Percentiles rank a stretch among this genome's conserved stretches.
phyloP scores from a whole-genome alignment of 2,888 invertebrate species.

The Timandra comae region DNA sequence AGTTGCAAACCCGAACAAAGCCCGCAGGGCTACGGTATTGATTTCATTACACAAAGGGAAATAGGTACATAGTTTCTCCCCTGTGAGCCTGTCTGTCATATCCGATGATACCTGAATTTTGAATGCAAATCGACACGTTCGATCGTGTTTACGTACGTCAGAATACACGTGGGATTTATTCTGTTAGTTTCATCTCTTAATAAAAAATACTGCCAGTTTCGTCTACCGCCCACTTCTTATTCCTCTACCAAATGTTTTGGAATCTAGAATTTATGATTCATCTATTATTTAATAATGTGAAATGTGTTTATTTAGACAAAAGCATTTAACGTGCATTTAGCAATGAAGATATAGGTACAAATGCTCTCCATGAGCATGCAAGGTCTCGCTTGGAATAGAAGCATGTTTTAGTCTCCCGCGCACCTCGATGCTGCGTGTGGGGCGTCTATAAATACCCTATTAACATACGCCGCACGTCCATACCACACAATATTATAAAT shows the following conservation, averaged over 20 bases:
- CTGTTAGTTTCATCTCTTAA: too few relatives aligned
- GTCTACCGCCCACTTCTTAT: too few relatives aligned
- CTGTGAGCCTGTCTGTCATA: slow-evolving; percentile 23
- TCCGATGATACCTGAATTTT: slow-evolving; percentile 22
- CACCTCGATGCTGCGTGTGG: slow-evolving; percentile 66
- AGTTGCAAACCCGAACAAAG: slow-evolving; percentile 11
- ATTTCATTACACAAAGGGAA: slow-evolving; percentile 46
- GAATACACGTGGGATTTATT: too few relatives aligned
- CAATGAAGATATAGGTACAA: slow-evolving; percentile 10
- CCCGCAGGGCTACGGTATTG: slow-evolving; percentile 32
- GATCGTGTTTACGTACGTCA: slow-evolving; percentile 3
- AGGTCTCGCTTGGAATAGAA: slow-evolving; percentile 68
- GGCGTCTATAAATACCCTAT: slow-evolving; percentile 68
- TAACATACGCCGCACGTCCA: slow-evolving; percentile 50
- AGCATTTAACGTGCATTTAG: too few relatives aligned
- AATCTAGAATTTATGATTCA: too few relatives aligned
- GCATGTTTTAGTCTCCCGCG: slow-evolving; percentile 59
- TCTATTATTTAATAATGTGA: too few relatives aligned
- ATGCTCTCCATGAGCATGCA: slow-evolving; percentile 38
- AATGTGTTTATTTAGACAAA: too few relatives aligned
- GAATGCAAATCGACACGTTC: slow-evolving; percentile 22
- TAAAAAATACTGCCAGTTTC: too few relatives aligned
- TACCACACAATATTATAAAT: slow-evolving; percentile 40
- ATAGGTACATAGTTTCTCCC: slow-evolving; percentile 28
- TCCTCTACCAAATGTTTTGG: too few relatives aligned